A percentile compares a stretch with the other conserved stretches of the same genome.
Evolutionary conservation across 2,113 vertebrate genomes (phyloP).

Genomic region (Oreotrochilus melanogaster): DNA sequence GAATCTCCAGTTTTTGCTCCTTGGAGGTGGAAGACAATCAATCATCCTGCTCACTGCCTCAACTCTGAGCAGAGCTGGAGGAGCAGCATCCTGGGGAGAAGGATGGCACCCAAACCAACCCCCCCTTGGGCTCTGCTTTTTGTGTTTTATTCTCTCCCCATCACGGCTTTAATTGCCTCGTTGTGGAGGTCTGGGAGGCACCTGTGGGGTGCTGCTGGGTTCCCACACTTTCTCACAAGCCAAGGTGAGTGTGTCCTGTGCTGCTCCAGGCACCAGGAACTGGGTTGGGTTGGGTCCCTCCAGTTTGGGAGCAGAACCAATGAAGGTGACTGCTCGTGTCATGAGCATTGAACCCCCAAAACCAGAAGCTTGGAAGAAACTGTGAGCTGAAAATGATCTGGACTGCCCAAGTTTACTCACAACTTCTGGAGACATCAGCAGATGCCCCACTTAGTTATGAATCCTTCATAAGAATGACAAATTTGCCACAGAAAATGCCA

Average conservation of each 20-base stretch:
- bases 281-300: neutral
- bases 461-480: constrained; percentile 30
- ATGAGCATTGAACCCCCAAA: neutral
- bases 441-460: neutral
- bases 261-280: rapidly evolving
- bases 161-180: neutral
- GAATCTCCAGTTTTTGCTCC: constrained; percentile 65
- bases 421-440: constrained; percentile 2
- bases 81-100: neutral
- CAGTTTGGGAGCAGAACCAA: neutral
- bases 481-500: neutral
- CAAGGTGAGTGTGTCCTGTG: neutral
- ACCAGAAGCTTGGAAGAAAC: neutral
- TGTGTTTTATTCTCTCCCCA: neutral
- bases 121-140: neutral
- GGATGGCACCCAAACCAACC: neutral
- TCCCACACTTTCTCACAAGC: neutral
- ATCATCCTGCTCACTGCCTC: constrained; percentile 40
- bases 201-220: rapidly evolving
- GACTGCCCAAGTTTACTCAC: neutral
- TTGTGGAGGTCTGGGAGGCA: neutral
- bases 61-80: neutral
- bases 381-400: neutral
- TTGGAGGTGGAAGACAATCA: neutral
- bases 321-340: rapidly evolving